Conservation (phyloP, 1,140 invertebrate species). For the Hormaphis cornu region DNA sequence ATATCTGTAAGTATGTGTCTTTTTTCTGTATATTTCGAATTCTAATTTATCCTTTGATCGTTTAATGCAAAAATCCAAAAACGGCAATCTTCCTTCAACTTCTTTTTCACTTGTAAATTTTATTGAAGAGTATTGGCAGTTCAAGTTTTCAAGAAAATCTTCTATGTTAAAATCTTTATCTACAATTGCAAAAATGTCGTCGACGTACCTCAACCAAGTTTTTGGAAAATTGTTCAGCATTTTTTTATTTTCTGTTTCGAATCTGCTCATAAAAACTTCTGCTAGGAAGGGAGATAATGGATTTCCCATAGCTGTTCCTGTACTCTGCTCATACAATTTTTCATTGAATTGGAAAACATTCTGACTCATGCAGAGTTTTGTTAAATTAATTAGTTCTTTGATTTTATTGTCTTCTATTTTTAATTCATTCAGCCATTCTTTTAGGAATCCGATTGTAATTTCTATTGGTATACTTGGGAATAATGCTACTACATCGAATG, state of each 20-base stretch:
- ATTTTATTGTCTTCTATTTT: background rate
- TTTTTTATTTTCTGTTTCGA: background rate
- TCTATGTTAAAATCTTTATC: background rate
- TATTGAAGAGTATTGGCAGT: background rate
- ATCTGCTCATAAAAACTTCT: conserved; percentile 2
- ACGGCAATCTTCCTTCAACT: background rate
- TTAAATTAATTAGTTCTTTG: background rate
- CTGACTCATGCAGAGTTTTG: background rate
- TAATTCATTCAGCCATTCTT: background rate
- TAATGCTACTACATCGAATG: background rate
- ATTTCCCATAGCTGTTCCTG: background rate
- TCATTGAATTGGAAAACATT: background rate
- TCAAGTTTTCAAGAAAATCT: background rate
- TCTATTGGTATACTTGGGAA: background rate
- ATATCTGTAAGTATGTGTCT: background rate
- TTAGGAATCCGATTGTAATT: background rate
- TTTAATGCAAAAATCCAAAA: conserved; percentile 2
- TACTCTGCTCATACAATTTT: background rate
- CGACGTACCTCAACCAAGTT: background rate
- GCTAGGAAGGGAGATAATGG: conserved; percentile 13
- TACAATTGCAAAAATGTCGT: background rate
- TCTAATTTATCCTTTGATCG: background rate
- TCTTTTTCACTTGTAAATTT: conserved; percentile 11
- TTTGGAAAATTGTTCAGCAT: background rate
- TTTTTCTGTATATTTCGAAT: conserved; percentile 9